phyloP scores from a whole-genome alignment of 2,113 vertebrate genomes.

The Calypte anna region DNA sequence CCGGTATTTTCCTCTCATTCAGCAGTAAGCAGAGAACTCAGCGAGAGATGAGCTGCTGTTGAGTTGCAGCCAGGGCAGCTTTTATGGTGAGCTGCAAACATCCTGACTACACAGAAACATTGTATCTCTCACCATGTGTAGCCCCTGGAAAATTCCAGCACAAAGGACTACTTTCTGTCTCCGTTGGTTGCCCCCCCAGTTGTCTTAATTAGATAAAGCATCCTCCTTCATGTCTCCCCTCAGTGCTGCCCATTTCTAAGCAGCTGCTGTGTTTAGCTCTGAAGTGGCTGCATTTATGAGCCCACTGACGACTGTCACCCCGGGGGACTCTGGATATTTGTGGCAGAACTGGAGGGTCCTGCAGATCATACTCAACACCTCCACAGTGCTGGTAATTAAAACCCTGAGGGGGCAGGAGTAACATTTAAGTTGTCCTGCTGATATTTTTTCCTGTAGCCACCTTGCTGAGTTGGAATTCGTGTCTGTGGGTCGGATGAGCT shows the following conservation, averaged over 20 bases:
- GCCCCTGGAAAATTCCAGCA: not conserved
- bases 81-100: not conserved
- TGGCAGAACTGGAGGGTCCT: not conserved
- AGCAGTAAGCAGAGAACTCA: not conserved
- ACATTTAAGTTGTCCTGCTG: not conserved
- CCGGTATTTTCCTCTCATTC: not conserved
- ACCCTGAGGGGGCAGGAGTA: not conserved
- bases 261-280: not conserved
- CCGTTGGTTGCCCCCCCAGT: not conserved
- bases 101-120: not conserved
- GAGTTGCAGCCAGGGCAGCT: not conserved
- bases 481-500: not conserved
- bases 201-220: slow-evolving; percentile 13
- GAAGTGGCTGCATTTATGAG: not conserved
- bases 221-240: not conserved
- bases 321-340: not conserved
- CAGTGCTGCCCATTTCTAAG: not conserved
- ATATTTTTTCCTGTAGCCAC: not conserved
- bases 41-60: not conserved
- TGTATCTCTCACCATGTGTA: not conserved
- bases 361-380: not conserved
- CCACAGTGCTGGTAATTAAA: not conserved
- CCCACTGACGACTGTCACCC: not conserved
- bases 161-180: not conserved
- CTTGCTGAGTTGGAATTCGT: not conserved